phyloP scores from a whole-genome alignment of 2,113 vertebrate species.

The Dascyllus trimaculatus region DNA sequence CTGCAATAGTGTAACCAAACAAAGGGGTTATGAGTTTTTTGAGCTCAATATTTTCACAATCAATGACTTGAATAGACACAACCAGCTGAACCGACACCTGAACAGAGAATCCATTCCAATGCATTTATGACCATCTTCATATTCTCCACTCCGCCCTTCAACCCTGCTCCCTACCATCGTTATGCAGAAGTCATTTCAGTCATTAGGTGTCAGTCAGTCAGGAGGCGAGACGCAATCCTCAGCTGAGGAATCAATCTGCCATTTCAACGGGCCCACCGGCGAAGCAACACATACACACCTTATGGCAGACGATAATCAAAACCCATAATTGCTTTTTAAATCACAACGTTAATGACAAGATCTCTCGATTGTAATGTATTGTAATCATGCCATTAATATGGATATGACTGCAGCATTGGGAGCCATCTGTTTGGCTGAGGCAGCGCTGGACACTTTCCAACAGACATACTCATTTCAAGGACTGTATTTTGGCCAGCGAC shows the following conservation, averaged over 20 bases:
- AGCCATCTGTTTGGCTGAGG: constrained; percentile 81
- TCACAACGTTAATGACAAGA: constrained; percentile 84
- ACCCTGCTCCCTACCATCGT: constrained; percentile 46
- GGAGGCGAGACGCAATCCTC: constrained; percentile 67
- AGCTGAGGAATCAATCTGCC: constrained; percentile 75
- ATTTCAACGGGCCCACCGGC: constrained; percentile 63
- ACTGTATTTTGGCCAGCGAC: constrained; percentile 72
- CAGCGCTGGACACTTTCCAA: constrained; percentile 67
- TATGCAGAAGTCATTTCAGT: constrained; percentile 75
- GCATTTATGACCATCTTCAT: constrained; percentile 10
- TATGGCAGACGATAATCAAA: constrained; percentile 80
- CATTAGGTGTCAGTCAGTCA: constrained; percentile 81
- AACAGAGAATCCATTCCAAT: background rate
- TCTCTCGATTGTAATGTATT: constrained; percentile 82
- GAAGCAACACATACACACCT: constrained; percentile 54
- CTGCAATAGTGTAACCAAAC: background rate
- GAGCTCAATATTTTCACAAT: background rate
- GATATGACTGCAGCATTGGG: constrained; percentile 75
- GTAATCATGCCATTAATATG: constrained; percentile 86
- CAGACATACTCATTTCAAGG: constrained; percentile 68
- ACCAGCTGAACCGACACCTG: background rate
- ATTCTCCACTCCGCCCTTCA: constrained; percentile 17
- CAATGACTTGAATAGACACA: background rate
- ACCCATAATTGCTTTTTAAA: constrained; percentile 86
- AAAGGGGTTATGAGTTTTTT: background rate